Conservation (phyloP, 2,888 invertebrate species). For the Deroplatys truncata region DNA sequence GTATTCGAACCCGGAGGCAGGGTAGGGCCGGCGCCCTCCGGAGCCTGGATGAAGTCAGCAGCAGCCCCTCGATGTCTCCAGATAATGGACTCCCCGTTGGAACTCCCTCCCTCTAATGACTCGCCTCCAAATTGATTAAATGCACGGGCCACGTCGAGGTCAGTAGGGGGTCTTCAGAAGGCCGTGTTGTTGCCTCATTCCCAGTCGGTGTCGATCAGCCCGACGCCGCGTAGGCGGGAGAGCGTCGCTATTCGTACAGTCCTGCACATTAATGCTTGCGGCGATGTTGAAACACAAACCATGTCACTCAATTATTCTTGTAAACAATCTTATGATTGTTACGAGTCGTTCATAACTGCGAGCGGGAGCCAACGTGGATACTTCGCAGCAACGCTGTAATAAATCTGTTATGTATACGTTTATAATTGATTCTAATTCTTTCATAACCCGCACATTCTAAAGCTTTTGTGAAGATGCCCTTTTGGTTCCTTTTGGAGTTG, state of each 20-base stretch:
- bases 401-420: no score
- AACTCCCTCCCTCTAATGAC: slow-evolving; percentile 21
- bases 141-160: slow-evolving; percentile 20
- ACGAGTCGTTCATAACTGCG: no score
- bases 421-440: no score
- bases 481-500: no score
- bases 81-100: slow-evolving; percentile 26
- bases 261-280: background rate
- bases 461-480: no score
- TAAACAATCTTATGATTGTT: no score
- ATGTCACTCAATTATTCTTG: no score
- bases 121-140: slow-evolving; percentile 30
- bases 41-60: background rate
- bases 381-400: no score
- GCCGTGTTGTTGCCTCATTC: background rate
- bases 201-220: background rate
- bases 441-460: no score
- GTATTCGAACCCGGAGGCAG: background rate
- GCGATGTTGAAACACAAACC: no score
- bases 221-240: background rate
- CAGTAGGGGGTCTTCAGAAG: slow-evolving; percentile 12
- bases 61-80: slow-evolving; percentile 13
- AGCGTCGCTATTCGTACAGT: background rate
- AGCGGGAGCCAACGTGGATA: no score
- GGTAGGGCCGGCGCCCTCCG: background rate